Percentiles rank a stretch among this genome's conserved stretches.
Evolutionary conservation across 2,113 vertebrate species (phyloP).

Genomic region (Hiodon alosoides): DNA sequence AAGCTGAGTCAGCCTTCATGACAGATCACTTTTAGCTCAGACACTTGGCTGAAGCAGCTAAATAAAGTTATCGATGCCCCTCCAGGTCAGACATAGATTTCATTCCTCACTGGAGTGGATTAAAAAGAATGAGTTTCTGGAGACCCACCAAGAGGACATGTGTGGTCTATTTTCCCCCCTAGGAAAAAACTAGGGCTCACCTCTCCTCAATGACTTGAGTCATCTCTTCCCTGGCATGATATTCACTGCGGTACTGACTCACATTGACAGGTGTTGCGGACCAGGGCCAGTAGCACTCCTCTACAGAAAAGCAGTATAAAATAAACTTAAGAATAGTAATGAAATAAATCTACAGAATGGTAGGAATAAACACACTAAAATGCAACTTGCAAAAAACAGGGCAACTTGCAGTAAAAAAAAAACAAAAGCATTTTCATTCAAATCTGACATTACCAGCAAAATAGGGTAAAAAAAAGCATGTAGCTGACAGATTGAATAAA

Average conservation of each 20-base stretch:
- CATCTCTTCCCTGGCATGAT: neutral
- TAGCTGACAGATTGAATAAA: too few relatives aligned
- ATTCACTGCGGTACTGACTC: neutral
- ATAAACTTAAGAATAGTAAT: too few relatives aligned
- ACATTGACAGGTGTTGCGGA: neutral
- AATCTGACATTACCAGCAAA: too few relatives aligned
- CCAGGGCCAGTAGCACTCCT: neutral
- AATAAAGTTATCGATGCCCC: neutral
- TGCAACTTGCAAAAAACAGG: too few relatives aligned
- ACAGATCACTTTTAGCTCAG: neutral
- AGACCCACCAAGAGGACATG: neutral
- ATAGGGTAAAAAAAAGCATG: too few relatives aligned
- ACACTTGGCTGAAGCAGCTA: neutral
- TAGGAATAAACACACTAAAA: too few relatives aligned
- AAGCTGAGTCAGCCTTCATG: neutral
- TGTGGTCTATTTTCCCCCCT: neutral
- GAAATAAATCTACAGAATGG: too few relatives aligned
- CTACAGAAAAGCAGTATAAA: neutral
- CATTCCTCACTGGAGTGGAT: neutral
- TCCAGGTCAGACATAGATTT: conserved; percentile 6
- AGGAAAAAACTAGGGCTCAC: conserved; percentile 2
- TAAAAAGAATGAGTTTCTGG: conserved; percentile 11
- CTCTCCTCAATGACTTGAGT: neutral
- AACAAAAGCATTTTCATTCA: too few relatives aligned
- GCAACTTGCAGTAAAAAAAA: too few relatives aligned